These are phyloP conservation scores for Tridacna crocea DNA, from an alignment of 2,888 invertebrate genomes.

Conservation along the genomic window DNA sequence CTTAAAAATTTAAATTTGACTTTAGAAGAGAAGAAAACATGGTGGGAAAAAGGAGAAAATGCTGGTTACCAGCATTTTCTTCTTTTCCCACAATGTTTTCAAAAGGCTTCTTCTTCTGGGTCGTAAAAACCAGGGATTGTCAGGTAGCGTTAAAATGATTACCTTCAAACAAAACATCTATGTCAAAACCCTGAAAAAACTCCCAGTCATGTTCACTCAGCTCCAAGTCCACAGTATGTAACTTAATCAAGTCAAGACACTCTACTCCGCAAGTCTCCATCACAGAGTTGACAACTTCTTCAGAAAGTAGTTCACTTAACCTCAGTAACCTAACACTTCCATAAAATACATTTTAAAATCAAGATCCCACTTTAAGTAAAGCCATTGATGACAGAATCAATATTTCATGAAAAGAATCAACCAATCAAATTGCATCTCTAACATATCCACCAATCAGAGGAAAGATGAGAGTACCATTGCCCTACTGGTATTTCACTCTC, in stretches of 20 bases:
- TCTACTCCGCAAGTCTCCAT: constrained; percentile 41
- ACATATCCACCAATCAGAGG: too few relatives aligned
- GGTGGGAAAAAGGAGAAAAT: too few relatives aligned
- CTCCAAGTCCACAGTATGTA: constrained; percentile 35
- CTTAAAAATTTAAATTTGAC: too few relatives aligned
- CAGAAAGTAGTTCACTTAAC: not conserved
- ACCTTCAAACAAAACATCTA: constrained; percentile 9
- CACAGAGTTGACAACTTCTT: not conserved
- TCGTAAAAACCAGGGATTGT: too few relatives aligned
- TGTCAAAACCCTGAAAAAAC: constrained; percentile 15
- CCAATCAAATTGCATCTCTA: not conserved
- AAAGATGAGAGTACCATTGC: too few relatives aligned
- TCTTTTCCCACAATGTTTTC: too few relatives aligned
- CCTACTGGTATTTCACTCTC: too few relatives aligned
- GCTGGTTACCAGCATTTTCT: too few relatives aligned
- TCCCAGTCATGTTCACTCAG: constrained; percentile 7
- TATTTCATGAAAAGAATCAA: not conserved
- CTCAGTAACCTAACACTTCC: not conserved
- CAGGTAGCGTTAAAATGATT: not conserved
- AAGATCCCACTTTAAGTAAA: not conserved
- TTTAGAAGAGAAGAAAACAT: too few relatives aligned
- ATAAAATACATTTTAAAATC: not conserved
- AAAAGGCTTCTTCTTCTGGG: too few relatives aligned
- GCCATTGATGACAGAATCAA: not conserved
- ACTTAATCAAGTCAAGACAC: constrained; percentile 40